phyloP scores from a whole-genome alignment of 2,888 invertebrate genomes.

The Lypha dubia region DNA sequence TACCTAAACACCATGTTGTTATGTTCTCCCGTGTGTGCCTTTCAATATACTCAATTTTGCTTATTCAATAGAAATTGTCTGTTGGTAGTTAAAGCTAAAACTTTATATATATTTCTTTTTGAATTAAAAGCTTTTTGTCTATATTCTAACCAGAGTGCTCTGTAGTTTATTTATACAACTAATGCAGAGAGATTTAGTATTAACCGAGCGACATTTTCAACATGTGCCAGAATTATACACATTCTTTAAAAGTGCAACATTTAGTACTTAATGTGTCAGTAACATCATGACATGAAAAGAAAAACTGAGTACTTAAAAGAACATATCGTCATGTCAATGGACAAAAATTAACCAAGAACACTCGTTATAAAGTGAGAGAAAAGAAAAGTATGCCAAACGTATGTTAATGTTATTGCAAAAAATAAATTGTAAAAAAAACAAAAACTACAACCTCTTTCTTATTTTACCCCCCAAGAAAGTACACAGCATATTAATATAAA shows the following conservation, averaged over 20 bases:
- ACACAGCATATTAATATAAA: too few species aligned
- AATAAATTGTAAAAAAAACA: neutral
- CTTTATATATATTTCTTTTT: too few species aligned
- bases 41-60: too few species aligned
- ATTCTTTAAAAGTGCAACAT: neutral
- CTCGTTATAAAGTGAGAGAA: neutral
- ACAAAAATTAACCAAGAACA: neutral
- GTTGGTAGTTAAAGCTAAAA: too few species aligned
- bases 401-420: neutral
- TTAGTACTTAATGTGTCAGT: neutral
- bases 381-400: too few species aligned
- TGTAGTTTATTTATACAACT: constrained; percentile 7
- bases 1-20: too few species aligned
- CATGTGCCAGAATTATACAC: neutral
- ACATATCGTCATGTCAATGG: neutral
- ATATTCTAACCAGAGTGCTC: constrained; percentile 1
- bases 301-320: neutral
- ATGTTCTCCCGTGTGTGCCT: too few species aligned
- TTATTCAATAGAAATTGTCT: too few species aligned
- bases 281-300: neutral
- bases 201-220: constrained; percentile 23
- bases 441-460: too few species aligned
- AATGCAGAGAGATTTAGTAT: constrained; percentile 19
- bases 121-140: neutral
- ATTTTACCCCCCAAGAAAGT: too few species aligned